Percentiles rank a stretch among this genome's conserved stretches.
These are phyloP conservation scores for Coenobita brevimanus DNA, from an alignment of 1,140 invertebrate genomes.

Conservation along the genomic window DNA sequence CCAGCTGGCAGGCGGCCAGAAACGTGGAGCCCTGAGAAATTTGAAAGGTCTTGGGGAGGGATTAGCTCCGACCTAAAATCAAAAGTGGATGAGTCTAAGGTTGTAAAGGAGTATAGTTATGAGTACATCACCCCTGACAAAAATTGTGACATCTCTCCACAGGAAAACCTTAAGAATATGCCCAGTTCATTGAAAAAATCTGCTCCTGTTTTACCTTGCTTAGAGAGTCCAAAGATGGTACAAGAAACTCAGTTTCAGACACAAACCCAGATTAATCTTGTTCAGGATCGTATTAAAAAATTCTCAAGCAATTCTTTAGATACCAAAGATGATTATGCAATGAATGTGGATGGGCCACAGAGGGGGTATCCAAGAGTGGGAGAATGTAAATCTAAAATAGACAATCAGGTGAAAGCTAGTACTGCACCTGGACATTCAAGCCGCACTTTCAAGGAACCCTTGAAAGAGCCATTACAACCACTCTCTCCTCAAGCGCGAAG, in stretches of 20 bases:
- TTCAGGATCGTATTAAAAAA: slow-evolving; percentile 76
- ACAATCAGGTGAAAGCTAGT: slow-evolving; percentile 26
- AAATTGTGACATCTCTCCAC: slow-evolving; percentile 6
- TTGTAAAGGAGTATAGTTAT: slow-evolving; percentile 67
- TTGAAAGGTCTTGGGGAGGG: slow-evolving; percentile 57
- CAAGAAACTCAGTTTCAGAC: slow-evolving; percentile 71
- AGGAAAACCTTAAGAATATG: slow-evolving; percentile 43
- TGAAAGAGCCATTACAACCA: slow-evolving; percentile 58
- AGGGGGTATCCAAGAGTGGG: not conserved
- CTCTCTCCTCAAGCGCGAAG: slow-evolving; percentile 46
- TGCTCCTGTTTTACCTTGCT: slow-evolving; percentile 33
- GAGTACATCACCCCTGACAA: slow-evolving; percentile 67
- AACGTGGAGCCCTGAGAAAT: slow-evolving; percentile 69
- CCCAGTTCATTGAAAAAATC: slow-evolving; percentile 51
- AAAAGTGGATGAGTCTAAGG: slow-evolving; percentile 57
- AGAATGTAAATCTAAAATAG: slow-evolving; percentile 23
- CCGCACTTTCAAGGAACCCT: slow-evolving; percentile 26
- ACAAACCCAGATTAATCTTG: slow-evolving; percentile 74
- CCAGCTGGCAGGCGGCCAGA: slow-evolving; percentile 57
- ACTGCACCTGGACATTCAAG: slow-evolving; percentile 5
- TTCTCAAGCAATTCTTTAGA: slow-evolving; percentile 71
- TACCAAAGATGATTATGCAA: slow-evolving; percentile 50
- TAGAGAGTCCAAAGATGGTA: slow-evolving; percentile 68
- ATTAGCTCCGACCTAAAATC: slow-evolving; percentile 39
- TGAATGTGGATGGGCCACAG: slow-evolving; percentile 13